Percentiles rank a stretch among this genome's conserved stretches.
Evolutionary conservation across 2,888 invertebrate genomes (phyloP).

Genomic region (Cerastoderma edule): DNA sequence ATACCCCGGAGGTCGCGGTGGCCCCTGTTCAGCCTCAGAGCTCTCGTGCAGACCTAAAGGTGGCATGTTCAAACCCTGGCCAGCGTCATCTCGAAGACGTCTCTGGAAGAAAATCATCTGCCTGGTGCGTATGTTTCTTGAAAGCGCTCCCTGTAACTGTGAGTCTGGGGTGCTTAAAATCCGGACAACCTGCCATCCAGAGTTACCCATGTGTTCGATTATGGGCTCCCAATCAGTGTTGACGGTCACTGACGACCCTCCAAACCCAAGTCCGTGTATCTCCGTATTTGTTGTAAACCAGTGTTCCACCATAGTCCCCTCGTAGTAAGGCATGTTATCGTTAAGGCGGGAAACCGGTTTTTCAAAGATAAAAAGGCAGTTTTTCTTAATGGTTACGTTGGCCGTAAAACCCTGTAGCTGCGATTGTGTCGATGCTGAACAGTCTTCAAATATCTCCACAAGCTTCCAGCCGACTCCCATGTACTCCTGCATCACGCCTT

Average conservation of each 20-base stretch:
- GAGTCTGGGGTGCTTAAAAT: constrained; percentile 71
- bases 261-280: constrained; percentile 52
- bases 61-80: constrained; percentile 1
- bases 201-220: constrained; percentile 74
- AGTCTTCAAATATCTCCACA: constrained; percentile 79
- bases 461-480: constrained; percentile 79
- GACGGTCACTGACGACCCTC: constrained; percentile 41
- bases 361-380: constrained; percentile 81
- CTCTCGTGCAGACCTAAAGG: background rate
- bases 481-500: constrained; percentile 69
- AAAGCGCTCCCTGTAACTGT: constrained; percentile 41
- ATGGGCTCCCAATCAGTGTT: constrained; percentile 74
- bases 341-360: constrained; percentile 71
- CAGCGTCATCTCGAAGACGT: constrained; percentile 20
- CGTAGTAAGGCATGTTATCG: constrained; percentile 75
- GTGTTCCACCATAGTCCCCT: constrained; percentile 77
- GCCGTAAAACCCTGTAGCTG: constrained; percentile 39
- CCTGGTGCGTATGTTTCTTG: constrained; percentile 34
- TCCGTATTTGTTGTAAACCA: constrained; percentile 64
- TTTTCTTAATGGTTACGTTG: constrained; percentile 48
- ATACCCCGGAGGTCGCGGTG: constrained; percentile 1
- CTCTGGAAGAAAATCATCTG: constrained; percentile 64
- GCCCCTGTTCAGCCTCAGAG: background rate
- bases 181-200: constrained; percentile 80
- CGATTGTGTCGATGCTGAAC: constrained; percentile 21